These are phyloP conservation scores for Vidua macroura DNA, from an alignment of 2,113 vertebrate genomes.

Conservation along the genomic window DNA sequence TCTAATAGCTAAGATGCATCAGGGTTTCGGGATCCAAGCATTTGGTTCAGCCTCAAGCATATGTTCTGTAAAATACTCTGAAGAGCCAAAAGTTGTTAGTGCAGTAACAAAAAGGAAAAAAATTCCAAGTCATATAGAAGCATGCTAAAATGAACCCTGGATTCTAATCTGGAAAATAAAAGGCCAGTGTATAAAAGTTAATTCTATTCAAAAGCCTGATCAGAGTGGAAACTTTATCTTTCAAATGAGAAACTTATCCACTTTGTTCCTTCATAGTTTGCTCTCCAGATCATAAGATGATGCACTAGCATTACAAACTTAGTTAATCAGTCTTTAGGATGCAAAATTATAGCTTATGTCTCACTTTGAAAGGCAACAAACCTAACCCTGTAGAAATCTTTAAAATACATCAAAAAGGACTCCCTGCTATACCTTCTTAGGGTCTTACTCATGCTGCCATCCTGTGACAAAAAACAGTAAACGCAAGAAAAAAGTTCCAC, in stretches of 20 bases:
- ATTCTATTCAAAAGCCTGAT: not conserved
- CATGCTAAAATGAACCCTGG: not conserved
- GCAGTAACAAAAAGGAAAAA: not conserved
- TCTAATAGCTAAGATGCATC: not conserved
- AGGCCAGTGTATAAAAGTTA: not conserved
- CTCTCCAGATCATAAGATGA: not conserved
- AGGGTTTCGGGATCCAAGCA: not conserved
- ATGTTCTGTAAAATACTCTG: not conserved
- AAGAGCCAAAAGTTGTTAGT: not conserved
- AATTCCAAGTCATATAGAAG: not conserved
- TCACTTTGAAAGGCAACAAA: not conserved
- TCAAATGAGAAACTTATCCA: not conserved
- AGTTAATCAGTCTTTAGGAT: not conserved
- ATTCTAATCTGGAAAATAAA: not conserved
- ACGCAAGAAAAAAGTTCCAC: conserved; percentile 53
- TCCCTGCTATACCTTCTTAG: not conserved
- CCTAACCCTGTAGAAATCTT: not conserved
- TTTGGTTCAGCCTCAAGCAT: not conserved
- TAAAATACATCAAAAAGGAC: not conserved
- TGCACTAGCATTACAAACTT: not conserved
- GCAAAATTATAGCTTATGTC: not conserved
- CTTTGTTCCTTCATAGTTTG: not conserved
- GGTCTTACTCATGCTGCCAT: conserved; percentile 81
- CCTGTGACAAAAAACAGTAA: conserved; percentile 74
- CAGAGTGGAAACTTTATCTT: not conserved